A percentile compares a stretch with the other conserved stretches of the same genome.
Evolutionary conservation across 2,888 invertebrate genomes (phyloP).

Genomic region (Polyploca ridens): DNA sequence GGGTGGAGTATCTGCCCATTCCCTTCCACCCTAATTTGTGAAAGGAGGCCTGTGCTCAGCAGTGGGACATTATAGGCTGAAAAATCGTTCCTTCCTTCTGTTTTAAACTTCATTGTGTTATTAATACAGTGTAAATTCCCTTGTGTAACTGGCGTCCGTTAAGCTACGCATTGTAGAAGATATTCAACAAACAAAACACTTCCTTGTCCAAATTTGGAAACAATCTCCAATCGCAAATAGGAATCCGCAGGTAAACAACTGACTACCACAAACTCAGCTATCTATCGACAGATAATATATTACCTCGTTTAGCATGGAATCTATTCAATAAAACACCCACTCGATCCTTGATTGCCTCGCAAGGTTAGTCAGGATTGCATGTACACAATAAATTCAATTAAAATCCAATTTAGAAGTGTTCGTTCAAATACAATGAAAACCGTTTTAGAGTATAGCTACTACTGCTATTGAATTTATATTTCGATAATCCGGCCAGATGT

Average conservation of each 20-base stretch:
- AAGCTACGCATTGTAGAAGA: too few species aligned
- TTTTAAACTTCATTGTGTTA: too few species aligned
- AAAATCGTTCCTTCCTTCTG: too few species aligned
- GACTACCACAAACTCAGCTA: slow-evolving; percentile 13
- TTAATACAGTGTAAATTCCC: too few species aligned
- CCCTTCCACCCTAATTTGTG: too few species aligned
- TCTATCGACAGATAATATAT: slow-evolving; percentile 27
- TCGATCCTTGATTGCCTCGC: slow-evolving; percentile 39
- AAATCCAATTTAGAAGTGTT: slow-evolving; percentile 47
- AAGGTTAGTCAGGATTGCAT: slow-evolving; percentile 44
- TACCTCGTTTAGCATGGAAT: slow-evolving; percentile 33
- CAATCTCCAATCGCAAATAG: slow-evolving; percentile 4
- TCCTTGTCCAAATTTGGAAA: slow-evolving; percentile 2
- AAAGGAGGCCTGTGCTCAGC: too few species aligned
- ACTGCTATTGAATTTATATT: slow-evolving; percentile 41
- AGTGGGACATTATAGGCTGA: too few species aligned
- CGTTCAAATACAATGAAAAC: slow-evolving; percentile 42
- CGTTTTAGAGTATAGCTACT: slow-evolving; percentile 51
- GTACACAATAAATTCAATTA: slow-evolving; percentile 41
- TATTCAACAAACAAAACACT: not conserved
- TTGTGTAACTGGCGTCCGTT: too few species aligned
- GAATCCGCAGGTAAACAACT: slow-evolving; percentile 10
- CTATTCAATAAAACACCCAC: slow-evolving; percentile 49
- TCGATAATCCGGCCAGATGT: slow-evolving; percentile 61
- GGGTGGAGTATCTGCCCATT: too few species aligned